Base-by-base conservation (phyloP, 2,797 vertebrate genomes). In the Paramormyrops hopkinsi region DNA sequence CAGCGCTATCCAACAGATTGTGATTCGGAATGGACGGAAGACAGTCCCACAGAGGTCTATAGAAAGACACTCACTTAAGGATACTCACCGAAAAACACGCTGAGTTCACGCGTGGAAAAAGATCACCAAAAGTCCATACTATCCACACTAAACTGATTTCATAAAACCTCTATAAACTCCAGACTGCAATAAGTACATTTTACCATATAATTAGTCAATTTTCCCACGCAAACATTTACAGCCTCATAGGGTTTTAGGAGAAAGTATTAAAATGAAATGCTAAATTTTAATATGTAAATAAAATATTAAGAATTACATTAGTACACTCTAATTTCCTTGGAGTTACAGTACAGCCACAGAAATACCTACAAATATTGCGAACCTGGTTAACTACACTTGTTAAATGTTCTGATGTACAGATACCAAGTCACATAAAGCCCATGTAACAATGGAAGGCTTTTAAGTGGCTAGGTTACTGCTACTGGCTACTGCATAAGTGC, bases 241-340 rank as follows among this genome's bases (percentile, higher is more conserved):
- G 76, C 76, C 41, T 82, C 37, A 82, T 0, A 46, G 7, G 6
- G 17, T n/a, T 82, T 46, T 46, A 82, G 76, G 76, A 82, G 76
- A 46, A 82, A 46, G 41, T 82, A 82, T 46, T 82, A 82, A 46
- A 82, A 82, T 82, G 3, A 19, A 82, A 82, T 82, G 41, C 76
- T 11, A 82, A 46, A 46, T 82, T 44, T 82, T 46, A 9, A 82
- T 46, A 44, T 46, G 41, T 19, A 82, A 82, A 79, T 79, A 79
- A 79, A 79, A 41, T 79, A 44, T 79, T n/a, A 79, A 79, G 73
- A 79, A 79, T 79, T 41, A 79, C 29, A 79, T 19, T n/a, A 79
- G 73, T 44, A 79, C 37, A 44, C 6, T 37, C 65, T 19, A 19
- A 41, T 79, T 44, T 79, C 17, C 7, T 79, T 79, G 37, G 73